phyloP scores from a whole-genome alignment of 2,113 vertebrate genomes.

The Seriola rivoliana region DNA sequence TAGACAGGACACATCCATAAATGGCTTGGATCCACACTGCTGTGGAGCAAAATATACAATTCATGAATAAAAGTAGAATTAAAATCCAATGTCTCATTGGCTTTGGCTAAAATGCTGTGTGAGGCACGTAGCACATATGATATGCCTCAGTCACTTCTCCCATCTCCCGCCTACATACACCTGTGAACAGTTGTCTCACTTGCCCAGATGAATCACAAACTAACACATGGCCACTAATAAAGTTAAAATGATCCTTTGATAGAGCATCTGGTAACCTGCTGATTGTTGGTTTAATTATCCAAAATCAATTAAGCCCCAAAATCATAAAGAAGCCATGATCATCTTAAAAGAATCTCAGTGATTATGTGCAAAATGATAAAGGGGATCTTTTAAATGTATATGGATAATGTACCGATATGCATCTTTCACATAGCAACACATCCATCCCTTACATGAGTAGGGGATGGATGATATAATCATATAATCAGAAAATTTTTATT shows the following conservation, averaged over 20 bases:
- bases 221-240: neutral
- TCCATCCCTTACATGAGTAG: too few species aligned
- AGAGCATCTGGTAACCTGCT: neutral
- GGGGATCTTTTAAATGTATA: too few species aligned
- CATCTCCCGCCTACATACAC: slow-evolving; percentile 35
- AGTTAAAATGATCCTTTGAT: slow-evolving; percentile 3
- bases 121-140: neutral
- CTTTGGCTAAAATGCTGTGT: neutral
- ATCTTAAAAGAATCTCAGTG: neutral
- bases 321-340: neutral
- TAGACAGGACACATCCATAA: neutral
- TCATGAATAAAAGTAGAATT: neutral
- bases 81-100: neutral
- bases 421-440: too few species aligned
- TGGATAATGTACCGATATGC: too few species aligned
- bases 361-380: neutral
- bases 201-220: slow-evolving; percentile 34
- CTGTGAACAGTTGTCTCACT: slow-evolving; percentile 31
- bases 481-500: too few species aligned
- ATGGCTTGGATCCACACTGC: neutral
- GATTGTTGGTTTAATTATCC: neutral
- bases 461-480: too few species aligned
- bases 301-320: neutral
- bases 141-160: neutral
- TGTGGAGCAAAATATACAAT: neutral